These are phyloP conservation scores for Prietella phreatophila DNA, from an alignment of 2,113 vertebrate genomes.

Conservation along the genomic window DNA sequence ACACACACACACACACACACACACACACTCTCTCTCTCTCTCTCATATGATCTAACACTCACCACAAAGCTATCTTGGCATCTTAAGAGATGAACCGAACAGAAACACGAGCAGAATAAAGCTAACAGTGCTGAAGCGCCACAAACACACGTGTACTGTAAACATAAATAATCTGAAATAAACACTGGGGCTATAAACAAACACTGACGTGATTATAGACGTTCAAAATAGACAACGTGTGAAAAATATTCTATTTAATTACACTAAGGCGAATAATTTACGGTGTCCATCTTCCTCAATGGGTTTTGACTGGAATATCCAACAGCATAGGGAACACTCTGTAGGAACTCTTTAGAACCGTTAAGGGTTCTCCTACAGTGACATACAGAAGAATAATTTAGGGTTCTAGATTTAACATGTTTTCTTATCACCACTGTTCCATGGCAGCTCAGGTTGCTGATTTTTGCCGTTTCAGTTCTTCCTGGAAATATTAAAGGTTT, in stretches of 20 bases:
- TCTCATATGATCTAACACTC: neutral
- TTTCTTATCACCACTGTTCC: neutral
- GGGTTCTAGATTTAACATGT: neutral
- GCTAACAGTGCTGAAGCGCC: neutral
- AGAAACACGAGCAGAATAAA: neutral
- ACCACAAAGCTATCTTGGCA: conserved; percentile 1
- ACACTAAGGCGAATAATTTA: too few species aligned
- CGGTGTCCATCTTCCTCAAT: neutral
- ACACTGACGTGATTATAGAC: neutral
- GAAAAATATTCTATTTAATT: too few species aligned
- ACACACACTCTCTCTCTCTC: conserved; percentile 44
- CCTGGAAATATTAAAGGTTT: too few species aligned
- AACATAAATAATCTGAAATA: neutral
- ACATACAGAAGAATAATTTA: neutral
- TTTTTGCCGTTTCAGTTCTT: too few species aligned
- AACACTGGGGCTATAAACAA: neutral
- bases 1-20: conserved; percentile 57
- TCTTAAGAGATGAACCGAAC: neutral
- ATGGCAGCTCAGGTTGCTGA: neutral
- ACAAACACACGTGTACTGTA: neutral
- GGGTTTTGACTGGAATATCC: neutral
- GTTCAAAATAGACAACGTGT: neutral
- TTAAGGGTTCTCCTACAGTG: neutral
- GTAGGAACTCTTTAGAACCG: neutral
- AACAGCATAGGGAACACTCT: neutral